Evolutionary conservation across 2,797 vertebrate genomes (phyloP).

Genomic region (Sebastes paucispinis): DNA sequence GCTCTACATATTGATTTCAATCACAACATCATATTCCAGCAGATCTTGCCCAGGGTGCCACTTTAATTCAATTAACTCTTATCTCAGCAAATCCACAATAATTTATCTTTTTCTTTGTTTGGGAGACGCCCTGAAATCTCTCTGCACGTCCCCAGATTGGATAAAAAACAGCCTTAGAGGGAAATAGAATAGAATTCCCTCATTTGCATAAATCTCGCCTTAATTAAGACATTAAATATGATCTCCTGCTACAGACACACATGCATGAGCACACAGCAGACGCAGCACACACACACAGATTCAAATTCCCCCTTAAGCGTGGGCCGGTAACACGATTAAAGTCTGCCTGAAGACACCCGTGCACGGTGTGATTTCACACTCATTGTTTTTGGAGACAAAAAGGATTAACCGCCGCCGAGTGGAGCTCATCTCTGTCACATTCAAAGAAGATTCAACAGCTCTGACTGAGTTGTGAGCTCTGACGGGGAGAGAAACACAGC

Average conservation of each 20-base stretch:
- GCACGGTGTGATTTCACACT: constrained; percentile 71
- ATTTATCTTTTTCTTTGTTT: neutral
- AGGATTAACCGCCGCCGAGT: constrained; percentile 56
- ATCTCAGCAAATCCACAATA: constrained; percentile 31
- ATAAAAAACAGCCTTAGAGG: constrained; percentile 42
- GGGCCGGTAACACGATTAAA: constrained; percentile 71
- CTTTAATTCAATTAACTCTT: constrained; percentile 66
- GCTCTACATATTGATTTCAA: constrained; percentile 16
- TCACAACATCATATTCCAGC: neutral
- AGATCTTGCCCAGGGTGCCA: constrained; percentile 11
- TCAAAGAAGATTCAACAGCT: constrained; percentile 17
- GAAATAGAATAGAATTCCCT: constrained; percentile 35
- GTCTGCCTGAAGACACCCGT: constrained; percentile 62
- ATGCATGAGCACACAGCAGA: constrained; percentile 25
- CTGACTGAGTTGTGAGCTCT: neutral
- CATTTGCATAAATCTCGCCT: constrained; percentile 69
- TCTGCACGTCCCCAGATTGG: constrained; percentile 9
- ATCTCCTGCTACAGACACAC: constrained; percentile 40
- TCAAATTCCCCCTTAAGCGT: constrained; percentile 34
- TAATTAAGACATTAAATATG: constrained; percentile 79
- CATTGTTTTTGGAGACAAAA: constrained; percentile 74
- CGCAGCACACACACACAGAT: constrained; percentile 10
- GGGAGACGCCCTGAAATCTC: constrained; percentile 47
- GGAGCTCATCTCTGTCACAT: constrained; percentile 1
- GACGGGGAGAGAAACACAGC: neutral